These are phyloP conservation scores for Ectemnius lituratus DNA, from an alignment of 2,888 invertebrate species.

Conservation along the genomic window DNA sequence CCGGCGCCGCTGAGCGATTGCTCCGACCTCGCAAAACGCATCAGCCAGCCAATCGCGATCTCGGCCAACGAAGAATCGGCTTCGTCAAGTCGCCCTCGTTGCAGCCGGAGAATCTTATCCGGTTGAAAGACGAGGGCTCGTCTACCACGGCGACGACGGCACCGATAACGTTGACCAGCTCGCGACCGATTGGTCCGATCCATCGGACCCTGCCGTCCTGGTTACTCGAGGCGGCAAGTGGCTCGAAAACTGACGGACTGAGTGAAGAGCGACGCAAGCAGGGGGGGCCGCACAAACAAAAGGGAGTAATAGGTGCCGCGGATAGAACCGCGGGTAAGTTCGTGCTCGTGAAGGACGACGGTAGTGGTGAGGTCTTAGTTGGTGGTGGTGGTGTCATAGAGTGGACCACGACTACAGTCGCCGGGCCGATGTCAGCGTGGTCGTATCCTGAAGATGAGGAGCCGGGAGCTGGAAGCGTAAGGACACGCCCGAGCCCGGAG, in stretches of 20 bases:
- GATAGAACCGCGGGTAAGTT: conserved; percentile 37
- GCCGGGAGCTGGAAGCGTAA: conserved; percentile 70
- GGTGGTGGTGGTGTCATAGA: conserved; percentile 61
- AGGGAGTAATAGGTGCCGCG: conserved; percentile 34
- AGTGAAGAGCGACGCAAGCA: conserved; percentile 2
- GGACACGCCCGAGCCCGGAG: conserved; percentile 65
- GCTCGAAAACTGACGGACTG: background rate
- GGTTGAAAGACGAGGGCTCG: conserved; percentile 12
- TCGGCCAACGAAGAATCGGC: conserved; percentile 8
- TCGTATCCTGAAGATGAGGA: conserved; percentile 68
- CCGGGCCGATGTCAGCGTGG: conserved; percentile 74
- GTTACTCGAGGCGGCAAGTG: conserved; percentile 23
- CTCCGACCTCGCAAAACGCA: conserved; percentile 25
- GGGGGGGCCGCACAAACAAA: conserved; percentile 11
- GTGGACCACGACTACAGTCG: conserved; percentile 68
- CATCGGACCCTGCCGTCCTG: conserved; percentile 30
- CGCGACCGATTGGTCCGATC: conserved; percentile 19
- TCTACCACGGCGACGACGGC: conserved; percentile 28
- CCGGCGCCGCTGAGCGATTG: conserved; percentile 9
- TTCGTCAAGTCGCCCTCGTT: conserved; percentile 16
- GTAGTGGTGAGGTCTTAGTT: conserved; percentile 54
- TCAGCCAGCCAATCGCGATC: conserved; percentile 8
- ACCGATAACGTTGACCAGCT: conserved; percentile 33
- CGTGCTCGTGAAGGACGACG: conserved; percentile 44
- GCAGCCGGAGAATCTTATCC: conserved; percentile 17